Base-by-base conservation (phyloP, 2,113 vertebrate species). In the Triplophysa siluroides region DNA sequence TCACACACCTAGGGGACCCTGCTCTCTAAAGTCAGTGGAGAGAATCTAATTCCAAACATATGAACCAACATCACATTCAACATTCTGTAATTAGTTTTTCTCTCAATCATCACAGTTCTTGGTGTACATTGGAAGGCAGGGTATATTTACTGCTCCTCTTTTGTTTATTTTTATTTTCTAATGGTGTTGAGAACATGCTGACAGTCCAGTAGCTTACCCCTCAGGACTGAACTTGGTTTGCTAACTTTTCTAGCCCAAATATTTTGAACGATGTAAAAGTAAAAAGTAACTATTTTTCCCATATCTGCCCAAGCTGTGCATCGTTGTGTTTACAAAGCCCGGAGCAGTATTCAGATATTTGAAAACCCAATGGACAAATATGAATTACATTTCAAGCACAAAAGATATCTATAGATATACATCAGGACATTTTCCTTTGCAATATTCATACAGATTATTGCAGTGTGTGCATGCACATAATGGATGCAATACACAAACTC, bases 1-100 rank as follows among this genome's bases (percentile, higher is more conserved):
- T 72, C 78, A 81, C 63, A 29, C 47, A 72, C 63, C 47, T 66
- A 58, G 7, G 56, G 61, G 66, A 80, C 45, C 47, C 24, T 33
- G 60, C 69, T 75, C 60, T 52, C 61, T 24, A 67, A 33, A 43
- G 38, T 29, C 14, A 2, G 13, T 62, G 16, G 41, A 62, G 54
- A 56, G 50, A 72, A 38, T 29, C 69, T 38, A 72, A 21, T 81
- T 58, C 54, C 54, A 58, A n/a, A 2, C 21, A 60, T 73, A 43
- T 13, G 60, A 9, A 58, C n/a, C 54, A 41, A 33, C 26, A 72
- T 9, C 50, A 38, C 29, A 56, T 72, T 72, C 54, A 72, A 24
- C 69, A 58, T 71, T 29, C 24, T 11, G 68, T 13, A 18, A 54
- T 71, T 19, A 8, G 69, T 38, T 16, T 69, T 73, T 58, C 1